Evolutionary conservation across 2,888 invertebrate species (phyloP).

Genomic region (Rugalucina vietnamica): DNA sequence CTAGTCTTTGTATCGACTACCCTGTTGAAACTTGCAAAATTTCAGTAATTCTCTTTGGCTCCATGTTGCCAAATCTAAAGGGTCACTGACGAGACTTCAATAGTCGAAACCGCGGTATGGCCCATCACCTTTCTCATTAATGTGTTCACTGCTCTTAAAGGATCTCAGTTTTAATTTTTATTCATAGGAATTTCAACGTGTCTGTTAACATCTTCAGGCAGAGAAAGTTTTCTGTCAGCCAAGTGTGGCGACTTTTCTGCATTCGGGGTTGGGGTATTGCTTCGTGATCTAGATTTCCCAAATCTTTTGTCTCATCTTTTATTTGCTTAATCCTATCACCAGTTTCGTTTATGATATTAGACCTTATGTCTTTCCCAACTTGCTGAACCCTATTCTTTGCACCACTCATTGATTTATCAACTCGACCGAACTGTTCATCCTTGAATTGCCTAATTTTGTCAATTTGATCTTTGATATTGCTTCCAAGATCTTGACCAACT

Average conservation of each 20-base stretch:
- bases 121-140: too few relatives aligned
- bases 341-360: neutral
- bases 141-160: too few relatives aligned
- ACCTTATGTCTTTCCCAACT: neutral
- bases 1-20: too few relatives aligned
- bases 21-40: too few relatives aligned
- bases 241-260: neutral
- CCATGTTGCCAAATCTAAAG: too few relatives aligned
- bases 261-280: neutral
- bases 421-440: neutral
- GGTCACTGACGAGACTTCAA: too few relatives aligned
- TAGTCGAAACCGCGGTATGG: too few relatives aligned
- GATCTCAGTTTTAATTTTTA: too few relatives aligned
- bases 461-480: slow-evolving; percentile 55
- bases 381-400: neutral
- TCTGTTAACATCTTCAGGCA: neutral
- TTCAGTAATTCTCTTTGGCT: too few relatives aligned
- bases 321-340: neutral
- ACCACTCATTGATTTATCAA: too few relatives aligned
- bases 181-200: neutral
- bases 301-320: neutral
- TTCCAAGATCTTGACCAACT: slow-evolving; percentile 36
- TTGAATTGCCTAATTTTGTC: slow-evolving; percentile 3
- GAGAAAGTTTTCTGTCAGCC: neutral
- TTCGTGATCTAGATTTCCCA: slow-evolving; percentile 1